Conservation (phyloP, 1,140 invertebrate genomes). For the Leucophenga varia region DNA sequence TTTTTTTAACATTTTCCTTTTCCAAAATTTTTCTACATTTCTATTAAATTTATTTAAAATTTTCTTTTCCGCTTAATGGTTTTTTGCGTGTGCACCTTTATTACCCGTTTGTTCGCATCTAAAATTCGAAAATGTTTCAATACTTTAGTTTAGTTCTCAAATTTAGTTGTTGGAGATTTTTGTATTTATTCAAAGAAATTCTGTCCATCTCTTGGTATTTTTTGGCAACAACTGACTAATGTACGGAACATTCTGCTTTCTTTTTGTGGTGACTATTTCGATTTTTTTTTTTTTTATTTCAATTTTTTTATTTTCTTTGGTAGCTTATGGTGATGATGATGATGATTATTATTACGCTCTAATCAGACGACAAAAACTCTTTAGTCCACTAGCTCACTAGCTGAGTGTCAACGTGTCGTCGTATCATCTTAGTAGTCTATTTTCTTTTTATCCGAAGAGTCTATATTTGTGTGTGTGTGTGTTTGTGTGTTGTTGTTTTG, state of each 20-base stretch:
- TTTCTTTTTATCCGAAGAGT: not conserved
- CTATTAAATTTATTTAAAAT: not conserved
- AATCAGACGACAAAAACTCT: slow-evolving; percentile 11
- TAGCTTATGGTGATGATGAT: slow-evolving; percentile 3
- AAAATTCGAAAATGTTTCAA: slow-evolving; percentile 52
- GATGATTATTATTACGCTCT: slow-evolving; percentile 26
- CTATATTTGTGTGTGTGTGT: not conserved
- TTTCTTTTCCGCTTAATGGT: not conserved
- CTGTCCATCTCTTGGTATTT: slow-evolving; percentile 48
- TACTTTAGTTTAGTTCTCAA: slow-evolving; percentile 29
- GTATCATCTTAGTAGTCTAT: no score
- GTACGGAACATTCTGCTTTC: no score
- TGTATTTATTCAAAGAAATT: slow-evolving; percentile 54
- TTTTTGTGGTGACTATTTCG: slow-evolving; percentile 33
- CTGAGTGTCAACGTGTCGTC: not conserved
- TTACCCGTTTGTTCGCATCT: slow-evolving; percentile 52
- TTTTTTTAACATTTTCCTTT: slow-evolving; percentile 13
- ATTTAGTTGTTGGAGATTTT: slow-evolving; percentile 43
- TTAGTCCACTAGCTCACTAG: not conserved
- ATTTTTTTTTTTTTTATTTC: slow-evolving; percentile 46
- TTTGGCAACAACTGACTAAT: slow-evolving; percentile 5
- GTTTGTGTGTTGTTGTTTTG: not conserved
- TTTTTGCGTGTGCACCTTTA: slow-evolving; percentile 43
- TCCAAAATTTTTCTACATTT: slow-evolving; percentile 9
- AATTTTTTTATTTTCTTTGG: slow-evolving; percentile 23